Evolutionary conservation across 2,797 vertebrate genomes (phyloP).

Genomic region (Psittacula derbiana): DNA sequence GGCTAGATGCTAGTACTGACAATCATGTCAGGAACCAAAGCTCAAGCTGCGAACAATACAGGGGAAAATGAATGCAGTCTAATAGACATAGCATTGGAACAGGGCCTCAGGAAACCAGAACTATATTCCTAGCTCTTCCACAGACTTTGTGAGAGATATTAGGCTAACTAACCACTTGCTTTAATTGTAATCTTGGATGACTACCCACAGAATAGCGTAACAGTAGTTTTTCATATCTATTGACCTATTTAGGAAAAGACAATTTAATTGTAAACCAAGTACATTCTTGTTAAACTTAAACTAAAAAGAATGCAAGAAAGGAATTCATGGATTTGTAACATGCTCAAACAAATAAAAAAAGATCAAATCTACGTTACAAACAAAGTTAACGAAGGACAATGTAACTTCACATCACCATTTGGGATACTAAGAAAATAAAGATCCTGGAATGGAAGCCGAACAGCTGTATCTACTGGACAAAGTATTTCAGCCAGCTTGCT

Average conservation of each 20-base stretch:
- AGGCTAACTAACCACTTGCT: background rate
- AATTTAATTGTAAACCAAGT: background rate
- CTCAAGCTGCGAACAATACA: background rate
- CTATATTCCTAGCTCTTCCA: background rate
- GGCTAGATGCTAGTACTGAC: background rate
- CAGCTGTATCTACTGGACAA: background rate
- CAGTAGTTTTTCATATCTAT: background rate
- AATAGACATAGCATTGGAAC: background rate
- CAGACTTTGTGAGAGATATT: background rate
- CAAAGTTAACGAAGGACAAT: background rate
- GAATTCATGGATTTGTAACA: background rate
- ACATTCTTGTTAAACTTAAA: background rate
- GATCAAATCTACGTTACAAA: background rate
- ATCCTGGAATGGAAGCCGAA: background rate
- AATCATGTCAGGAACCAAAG: background rate
- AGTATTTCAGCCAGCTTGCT: background rate
- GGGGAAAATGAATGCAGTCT: background rate
- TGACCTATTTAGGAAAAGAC: background rate
- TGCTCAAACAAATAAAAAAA: background rate
- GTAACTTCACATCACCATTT: background rate
- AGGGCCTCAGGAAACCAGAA: background rate
- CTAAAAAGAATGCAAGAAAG: background rate
- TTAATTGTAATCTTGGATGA: background rate
- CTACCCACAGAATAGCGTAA: fast-evolving
- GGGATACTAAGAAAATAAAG: background rate